phyloP scores from a whole-genome alignment of 2,113 vertebrate species.

The Calidris pugnax region DNA sequence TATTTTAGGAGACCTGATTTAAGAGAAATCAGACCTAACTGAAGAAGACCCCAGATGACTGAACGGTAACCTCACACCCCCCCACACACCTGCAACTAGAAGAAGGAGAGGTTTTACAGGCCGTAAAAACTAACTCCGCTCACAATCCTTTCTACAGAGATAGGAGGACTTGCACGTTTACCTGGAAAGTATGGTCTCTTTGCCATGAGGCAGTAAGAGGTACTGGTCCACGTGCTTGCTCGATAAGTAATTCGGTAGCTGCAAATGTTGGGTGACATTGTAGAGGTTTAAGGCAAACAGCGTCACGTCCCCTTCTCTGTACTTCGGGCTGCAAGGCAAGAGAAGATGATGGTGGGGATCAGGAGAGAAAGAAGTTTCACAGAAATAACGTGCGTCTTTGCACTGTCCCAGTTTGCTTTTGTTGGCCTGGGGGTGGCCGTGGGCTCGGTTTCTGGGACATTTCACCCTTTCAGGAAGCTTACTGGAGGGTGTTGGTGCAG shows the following conservation, averaged over 20 bases:
- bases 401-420: neutral
- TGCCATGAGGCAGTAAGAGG: conserved; percentile 80
- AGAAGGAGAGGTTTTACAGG: neutral
- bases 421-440: accelerated
- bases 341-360: neutral
- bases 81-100: neutral
- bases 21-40: neutral
- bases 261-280: conserved; percentile 64
- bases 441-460: neutral
- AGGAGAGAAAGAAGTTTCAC: neutral
- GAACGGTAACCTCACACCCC: neutral
- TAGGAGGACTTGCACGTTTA: conserved; percentile 47
- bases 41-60: accelerated
- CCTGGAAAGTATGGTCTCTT: conserved; percentile 84
- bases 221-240: conserved; percentile 84
- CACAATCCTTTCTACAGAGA: neutral
- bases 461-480: neutral
- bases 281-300: conserved; percentile 88
- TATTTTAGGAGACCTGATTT: neutral
- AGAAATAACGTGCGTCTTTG: accelerated
- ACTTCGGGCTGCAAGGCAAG: conserved; percentile 75
- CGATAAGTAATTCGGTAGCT: conserved; percentile 63
- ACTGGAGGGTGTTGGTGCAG: conserved; percentile 84
- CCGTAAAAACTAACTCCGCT: neutral
- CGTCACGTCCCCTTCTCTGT: conserved; percentile 83